A percentile compares a stretch with the other conserved stretches of the same genome.
phyloP scores from a whole-genome alignment of 2,888 invertebrate species.

The Saturnia pavonia region DNA sequence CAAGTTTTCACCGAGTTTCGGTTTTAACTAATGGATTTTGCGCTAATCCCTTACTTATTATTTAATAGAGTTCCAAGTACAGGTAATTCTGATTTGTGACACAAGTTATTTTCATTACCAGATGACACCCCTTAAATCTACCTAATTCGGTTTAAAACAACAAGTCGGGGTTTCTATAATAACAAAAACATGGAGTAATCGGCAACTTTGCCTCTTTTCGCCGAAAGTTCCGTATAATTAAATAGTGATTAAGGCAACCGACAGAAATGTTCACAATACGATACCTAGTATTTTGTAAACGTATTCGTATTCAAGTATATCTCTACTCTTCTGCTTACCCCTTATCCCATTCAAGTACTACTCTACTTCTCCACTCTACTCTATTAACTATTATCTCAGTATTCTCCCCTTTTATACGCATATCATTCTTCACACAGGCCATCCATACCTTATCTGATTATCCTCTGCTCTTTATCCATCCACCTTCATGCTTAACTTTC shows the following conservation, averaged over 20 bases:
- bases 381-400: too few species aligned
- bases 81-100: not conserved
- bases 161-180: constrained; percentile 29
- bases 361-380: too few species aligned
- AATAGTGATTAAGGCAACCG: constrained; percentile 67
- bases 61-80: not conserved
- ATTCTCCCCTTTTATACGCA: too few species aligned
- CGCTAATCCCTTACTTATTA: not conserved
- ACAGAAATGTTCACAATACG: constrained; percentile 38
- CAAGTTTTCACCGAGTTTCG: not conserved
- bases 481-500: too few species aligned
- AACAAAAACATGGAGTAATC: constrained; percentile 65
- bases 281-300: constrained; percentile 20
- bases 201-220: constrained; percentile 52
- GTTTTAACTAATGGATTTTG: not conserved
- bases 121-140: not conserved
- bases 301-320: not conserved
- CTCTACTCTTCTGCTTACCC: too few species aligned
- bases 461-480: too few species aligned
- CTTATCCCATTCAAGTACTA: too few species aligned
- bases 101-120: not conserved
- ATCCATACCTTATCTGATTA: too few species aligned
- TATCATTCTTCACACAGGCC: too few species aligned
- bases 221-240: constrained; percentile 69
- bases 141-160: constrained; percentile 16